phyloP scores from a whole-genome alignment of 2,113 vertebrate species.

The Marmota flaviventris region DNA sequence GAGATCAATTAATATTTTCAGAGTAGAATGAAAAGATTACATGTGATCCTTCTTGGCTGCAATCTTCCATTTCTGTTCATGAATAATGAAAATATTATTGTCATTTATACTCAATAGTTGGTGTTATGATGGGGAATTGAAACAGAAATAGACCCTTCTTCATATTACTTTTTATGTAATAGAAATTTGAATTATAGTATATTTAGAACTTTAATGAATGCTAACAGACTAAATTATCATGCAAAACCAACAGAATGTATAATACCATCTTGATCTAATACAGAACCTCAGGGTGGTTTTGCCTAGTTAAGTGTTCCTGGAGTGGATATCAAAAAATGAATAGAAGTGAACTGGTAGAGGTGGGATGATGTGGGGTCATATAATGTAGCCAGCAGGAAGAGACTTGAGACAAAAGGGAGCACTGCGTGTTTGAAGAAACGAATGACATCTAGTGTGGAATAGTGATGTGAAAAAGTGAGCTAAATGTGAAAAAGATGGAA shows the following conservation, averaged over 20 bases:
- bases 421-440: background rate
- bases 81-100: background rate
- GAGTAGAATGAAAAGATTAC: background rate
- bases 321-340: background rate
- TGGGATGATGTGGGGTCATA: background rate
- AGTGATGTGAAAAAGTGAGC: background rate
- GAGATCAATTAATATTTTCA: background rate
- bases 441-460: background rate
- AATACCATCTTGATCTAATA: background rate
- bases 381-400: background rate
- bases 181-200: background rate
- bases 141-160: background rate
- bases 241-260: background rate
- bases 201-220: background rate
- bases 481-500: background rate
- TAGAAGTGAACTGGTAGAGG: background rate
- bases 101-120: background rate
- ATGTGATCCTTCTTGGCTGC: background rate
- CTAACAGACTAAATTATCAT: background rate
- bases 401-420: background rate
- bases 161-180: background rate
- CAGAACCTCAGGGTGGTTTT: background rate
- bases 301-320: background rate
- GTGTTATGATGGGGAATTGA: background rate
- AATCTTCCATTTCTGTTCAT: background rate